A percentile compares a stretch with the other conserved stretches of the same genome.
phyloP scores from a whole-genome alignment of 1,140 invertebrate species.

The Oncopodura yosiiana region DNA sequence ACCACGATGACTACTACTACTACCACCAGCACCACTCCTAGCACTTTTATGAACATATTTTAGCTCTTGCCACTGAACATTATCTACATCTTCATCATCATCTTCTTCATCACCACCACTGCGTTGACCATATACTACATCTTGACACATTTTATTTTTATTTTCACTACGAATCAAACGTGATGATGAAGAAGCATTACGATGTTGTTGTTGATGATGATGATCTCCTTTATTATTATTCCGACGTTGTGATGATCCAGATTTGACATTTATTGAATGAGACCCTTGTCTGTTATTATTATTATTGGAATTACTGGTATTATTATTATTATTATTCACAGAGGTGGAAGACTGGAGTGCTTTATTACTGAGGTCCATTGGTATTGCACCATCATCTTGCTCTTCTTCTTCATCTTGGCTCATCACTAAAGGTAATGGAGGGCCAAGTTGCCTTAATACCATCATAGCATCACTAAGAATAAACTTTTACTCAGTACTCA shows the following conservation, averaged over 20 bases:
- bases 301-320: constrained; percentile 23
- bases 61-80: constrained; percentile 23
- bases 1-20: neutral
- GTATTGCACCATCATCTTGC: constrained; percentile 18
- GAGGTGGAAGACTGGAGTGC: constrained; percentile 9
- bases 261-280: too few relatives aligned
- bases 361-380: constrained; percentile 33
- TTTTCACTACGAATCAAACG: too few relatives aligned
- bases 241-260: too few relatives aligned
- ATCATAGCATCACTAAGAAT: constrained; percentile 36
- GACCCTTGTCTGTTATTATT: constrained; percentile 23
- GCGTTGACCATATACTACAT: too few relatives aligned
- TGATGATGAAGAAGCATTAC: too few relatives aligned
- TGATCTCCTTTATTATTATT: too few relatives aligned
- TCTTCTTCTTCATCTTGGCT: constrained; percentile 21
- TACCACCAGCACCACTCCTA: neutral
- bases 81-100: neutral
- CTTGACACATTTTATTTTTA: too few relatives aligned
- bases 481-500: too few relatives aligned
- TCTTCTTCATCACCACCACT: neutral
- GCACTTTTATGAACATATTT: constrained; percentile 1
- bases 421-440: constrained; percentile 13
- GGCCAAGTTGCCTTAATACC: constrained; percentile 33
- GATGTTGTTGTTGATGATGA: too few relatives aligned
- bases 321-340: constrained; percentile 21